Percentiles rank a stretch among this genome's conserved stretches.
These are phyloP conservation scores for Petrocephalus zakoni DNA, from an alignment of 2,113 vertebrate genomes.

Conservation along the genomic window DNA sequence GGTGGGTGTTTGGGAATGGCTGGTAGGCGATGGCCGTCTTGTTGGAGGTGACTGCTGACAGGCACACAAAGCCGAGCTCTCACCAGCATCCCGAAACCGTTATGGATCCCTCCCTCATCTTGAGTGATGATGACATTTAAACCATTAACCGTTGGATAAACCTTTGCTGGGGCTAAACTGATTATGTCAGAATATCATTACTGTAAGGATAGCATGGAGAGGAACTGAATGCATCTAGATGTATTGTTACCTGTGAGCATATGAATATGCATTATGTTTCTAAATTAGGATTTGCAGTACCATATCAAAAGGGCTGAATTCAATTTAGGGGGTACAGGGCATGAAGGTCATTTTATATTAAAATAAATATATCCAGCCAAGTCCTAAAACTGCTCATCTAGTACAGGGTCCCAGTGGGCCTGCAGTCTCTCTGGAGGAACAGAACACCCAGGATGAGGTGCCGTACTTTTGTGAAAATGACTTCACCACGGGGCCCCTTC, in stretches of 20 bases:
- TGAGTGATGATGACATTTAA: constrained; percentile 23
- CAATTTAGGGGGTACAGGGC: background rate
- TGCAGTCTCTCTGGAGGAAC: background rate
- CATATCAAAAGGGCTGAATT: background rate
- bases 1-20: background rate
- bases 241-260: background rate
- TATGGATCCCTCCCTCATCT: background rate
- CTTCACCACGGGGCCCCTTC: background rate
- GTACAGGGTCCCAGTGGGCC: background rate
- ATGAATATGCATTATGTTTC: background rate
- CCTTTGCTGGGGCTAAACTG: background rate
- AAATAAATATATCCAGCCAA: background rate
- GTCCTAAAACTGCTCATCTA: background rate
- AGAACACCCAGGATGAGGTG: background rate
- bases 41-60: background rate
- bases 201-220: background rate
- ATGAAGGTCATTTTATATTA: background rate
- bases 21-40: no score
- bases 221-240: background rate
- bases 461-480: background rate
- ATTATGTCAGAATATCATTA: constrained; percentile 10
- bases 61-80: background rate
- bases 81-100: constrained; percentile 15
- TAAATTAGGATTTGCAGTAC: background rate
- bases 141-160: constrained; percentile 20